Evolutionary conservation across 2,888 invertebrate species (phyloP).

Genomic region (Drosophila leonis): DNA sequence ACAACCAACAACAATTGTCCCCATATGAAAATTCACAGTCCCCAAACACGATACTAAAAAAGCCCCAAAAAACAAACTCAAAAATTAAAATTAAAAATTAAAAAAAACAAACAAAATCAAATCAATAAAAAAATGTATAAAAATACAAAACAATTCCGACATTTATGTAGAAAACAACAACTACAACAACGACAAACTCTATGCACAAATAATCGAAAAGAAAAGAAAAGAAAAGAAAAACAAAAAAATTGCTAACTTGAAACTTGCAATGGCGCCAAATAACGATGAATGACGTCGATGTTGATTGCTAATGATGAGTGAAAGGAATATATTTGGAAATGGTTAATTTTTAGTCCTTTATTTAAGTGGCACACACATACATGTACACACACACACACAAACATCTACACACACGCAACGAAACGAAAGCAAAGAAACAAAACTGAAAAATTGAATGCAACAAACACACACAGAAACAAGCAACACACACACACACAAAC

Average conservation of each 20-base stretch:
- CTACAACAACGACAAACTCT: neutral
- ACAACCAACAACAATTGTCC: constrained; percentile 2
- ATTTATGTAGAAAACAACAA: constrained; percentile 2
- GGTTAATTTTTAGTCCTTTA: constrained; percentile 68
- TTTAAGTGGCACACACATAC: constrained; percentile 60
- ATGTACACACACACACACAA: constrained; percentile 18
- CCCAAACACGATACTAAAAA: neutral
- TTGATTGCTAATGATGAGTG: constrained; percentile 21
- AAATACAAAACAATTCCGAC: neutral
- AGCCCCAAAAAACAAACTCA: neutral
- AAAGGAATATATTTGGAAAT: constrained; percentile 52
- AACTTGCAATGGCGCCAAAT: constrained; percentile 9
- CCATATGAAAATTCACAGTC: constrained; percentile 9
- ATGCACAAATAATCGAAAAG: constrained; percentile 24
- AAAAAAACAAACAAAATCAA: neutral
- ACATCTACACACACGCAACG: constrained; percentile 28
- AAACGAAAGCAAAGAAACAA: constrained; percentile 15
- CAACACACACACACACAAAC: constrained; percentile 31
- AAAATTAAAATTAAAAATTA: neutral
- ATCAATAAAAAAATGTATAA: neutral
- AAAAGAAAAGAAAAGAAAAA: neutral
- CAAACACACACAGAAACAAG: constrained; percentile 24
- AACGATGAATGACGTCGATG: constrained; percentile 1
- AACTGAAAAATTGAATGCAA: constrained; percentile 21
- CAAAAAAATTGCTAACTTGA: constrained; percentile 32